phyloP scores from a whole-genome alignment of 2,888 invertebrate species.

The Stenolophus ochropezus region DNA sequence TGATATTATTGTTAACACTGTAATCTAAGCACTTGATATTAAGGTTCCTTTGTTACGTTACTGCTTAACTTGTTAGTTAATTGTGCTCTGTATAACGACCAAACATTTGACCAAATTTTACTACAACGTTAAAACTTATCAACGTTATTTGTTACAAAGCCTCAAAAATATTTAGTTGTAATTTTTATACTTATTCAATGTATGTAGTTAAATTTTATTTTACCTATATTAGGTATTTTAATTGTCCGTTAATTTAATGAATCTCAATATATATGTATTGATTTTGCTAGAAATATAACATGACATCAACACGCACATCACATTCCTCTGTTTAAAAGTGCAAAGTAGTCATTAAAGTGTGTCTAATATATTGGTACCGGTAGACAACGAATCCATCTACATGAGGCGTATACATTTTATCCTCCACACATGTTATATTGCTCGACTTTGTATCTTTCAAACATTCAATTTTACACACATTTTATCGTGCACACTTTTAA shows the following conservation, averaged over 20 bases:
- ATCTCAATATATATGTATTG: not conserved
- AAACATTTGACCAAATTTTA: slow-evolving; percentile 38
- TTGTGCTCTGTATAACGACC: slow-evolving; percentile 34
- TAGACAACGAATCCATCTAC: slow-evolving; percentile 19
- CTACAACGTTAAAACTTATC: not conserved
- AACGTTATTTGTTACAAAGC: not conserved
- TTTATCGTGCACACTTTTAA: no score
- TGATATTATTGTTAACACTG: slow-evolving; percentile 58
- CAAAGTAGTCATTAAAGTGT: slow-evolving; percentile 23
- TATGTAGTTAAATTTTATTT: not conserved
- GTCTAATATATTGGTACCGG: slow-evolving; percentile 19
- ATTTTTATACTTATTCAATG: not conserved
- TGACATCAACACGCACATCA: slow-evolving; percentile 28
- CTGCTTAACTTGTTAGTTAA: slow-evolving; percentile 37
- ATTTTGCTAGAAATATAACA: slow-evolving; percentile 1
- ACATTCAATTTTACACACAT: no score
- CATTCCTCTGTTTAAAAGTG: slow-evolving; percentile 33
- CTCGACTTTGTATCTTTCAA: no score
- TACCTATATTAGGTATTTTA: not conserved
- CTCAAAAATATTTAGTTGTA: not conserved
- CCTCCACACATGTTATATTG: no score
- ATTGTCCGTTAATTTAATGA: not conserved
- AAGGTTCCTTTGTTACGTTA: slow-evolving; percentile 25
- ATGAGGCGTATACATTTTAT: no score
- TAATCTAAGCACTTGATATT: slow-evolving; percentile 51